These are phyloP conservation scores for Montifringilla adamsi DNA, from an alignment of 2,113 vertebrate species.

Conservation along the genomic window DNA sequence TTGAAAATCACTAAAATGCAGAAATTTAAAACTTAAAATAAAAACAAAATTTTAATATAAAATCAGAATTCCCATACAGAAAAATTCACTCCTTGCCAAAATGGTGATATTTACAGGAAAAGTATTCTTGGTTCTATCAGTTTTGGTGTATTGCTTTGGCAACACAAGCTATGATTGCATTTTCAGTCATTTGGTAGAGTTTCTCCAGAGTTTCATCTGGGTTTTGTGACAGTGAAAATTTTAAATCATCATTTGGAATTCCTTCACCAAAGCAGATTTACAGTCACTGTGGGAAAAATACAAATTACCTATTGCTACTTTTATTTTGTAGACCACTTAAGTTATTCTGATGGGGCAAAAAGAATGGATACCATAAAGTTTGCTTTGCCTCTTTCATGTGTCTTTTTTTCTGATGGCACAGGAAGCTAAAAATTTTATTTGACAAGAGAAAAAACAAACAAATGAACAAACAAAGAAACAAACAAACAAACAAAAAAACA, in stretches of 20 bases:
- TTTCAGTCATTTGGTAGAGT: background rate
- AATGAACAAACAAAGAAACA: background rate
- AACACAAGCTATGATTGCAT: background rate
- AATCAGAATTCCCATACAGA: background rate
- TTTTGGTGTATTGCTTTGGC: background rate
- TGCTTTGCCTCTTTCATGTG: background rate
- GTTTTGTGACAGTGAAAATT: background rate
- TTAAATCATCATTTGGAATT: background rate
- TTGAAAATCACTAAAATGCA: background rate
- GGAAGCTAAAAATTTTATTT: background rate
- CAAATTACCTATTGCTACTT: background rate
- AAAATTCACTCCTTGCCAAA: background rate
- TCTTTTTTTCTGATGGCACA: background rate
- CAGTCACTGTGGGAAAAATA: background rate
- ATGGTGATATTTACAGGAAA: background rate
- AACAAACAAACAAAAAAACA: background rate
- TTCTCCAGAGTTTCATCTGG: background rate
- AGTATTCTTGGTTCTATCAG: background rate
- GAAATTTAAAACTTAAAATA: background rate
- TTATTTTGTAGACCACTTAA: background rate
- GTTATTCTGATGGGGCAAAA: background rate
- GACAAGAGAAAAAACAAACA: background rate
- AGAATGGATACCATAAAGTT: background rate
- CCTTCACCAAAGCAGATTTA: background rate
- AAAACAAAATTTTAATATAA: background rate